phyloP scores from a whole-genome alignment of 2,888 invertebrate species.

The Heteromyza rotundicornis region DNA sequence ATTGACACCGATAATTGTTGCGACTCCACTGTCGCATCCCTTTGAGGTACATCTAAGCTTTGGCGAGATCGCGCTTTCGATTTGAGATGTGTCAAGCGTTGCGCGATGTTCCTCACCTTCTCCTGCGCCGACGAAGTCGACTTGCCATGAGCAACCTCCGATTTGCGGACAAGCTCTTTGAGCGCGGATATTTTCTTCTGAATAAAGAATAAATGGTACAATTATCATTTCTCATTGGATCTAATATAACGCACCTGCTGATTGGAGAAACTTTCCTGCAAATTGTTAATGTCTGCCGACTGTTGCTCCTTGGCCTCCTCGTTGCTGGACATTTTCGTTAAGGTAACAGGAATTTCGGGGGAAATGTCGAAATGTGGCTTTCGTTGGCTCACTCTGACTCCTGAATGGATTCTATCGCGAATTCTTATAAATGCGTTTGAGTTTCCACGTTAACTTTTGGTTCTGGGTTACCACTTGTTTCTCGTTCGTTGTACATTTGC shows the following conservation, averaged over 20 bases:
- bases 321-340: slow-evolving; percentile 5
- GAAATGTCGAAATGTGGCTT: no score
- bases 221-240: not conserved
- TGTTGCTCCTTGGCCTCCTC: slow-evolving; percentile 8
- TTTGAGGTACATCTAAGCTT: slow-evolving; percentile 30
- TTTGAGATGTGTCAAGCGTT: slow-evolving; percentile 49
- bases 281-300: slow-evolving; percentile 36
- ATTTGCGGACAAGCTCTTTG: slow-evolving; percentile 52
- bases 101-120: slow-evolving; percentile 54
- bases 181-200: slow-evolving; percentile 55
- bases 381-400: no score
- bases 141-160: slow-evolving; percentile 50
- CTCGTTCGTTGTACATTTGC: no score
- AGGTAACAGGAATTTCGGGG: no score
- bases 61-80: slow-evolving; percentile 49
- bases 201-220: not conserved
- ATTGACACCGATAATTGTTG: not conserved
- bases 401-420: no score
- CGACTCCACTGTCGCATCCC: not conserved
- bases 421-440: no score
- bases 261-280: slow-evolving; percentile 45
- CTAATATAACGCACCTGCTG: slow-evolving; percentile 35
- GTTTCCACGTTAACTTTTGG: no score
- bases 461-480: no score
- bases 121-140: slow-evolving; percentile 51